These are phyloP conservation scores for Oreonectes daqikongensis DNA, from an alignment of 2,797 vertebrate species.

Conservation along the genomic window DNA sequence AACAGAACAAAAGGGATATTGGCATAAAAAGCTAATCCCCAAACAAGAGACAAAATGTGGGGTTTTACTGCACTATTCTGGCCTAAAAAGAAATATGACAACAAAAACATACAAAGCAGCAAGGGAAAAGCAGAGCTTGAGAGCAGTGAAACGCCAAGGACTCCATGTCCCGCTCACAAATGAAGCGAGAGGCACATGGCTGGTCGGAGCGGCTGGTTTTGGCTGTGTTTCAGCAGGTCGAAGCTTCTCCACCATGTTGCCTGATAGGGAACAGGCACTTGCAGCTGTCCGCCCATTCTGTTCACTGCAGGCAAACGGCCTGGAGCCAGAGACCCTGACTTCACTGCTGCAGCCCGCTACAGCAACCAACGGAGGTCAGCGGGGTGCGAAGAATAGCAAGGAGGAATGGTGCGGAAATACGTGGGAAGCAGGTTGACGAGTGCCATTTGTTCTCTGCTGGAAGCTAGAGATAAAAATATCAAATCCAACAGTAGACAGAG, in stretches of 20 bases:
- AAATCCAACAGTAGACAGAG: conserved; percentile 38
- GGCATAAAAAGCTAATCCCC: conserved; percentile 36
- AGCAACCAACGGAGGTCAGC: not conserved
- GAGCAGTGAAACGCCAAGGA: conserved; percentile 22
- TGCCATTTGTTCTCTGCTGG: conserved; percentile 55
- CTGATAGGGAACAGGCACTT: conserved; percentile 60
- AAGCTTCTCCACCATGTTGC: conserved; percentile 52
- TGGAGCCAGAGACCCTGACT: conserved; percentile 39
- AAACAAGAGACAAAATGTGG: conserved; percentile 52
- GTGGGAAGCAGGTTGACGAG: conserved; percentile 14
- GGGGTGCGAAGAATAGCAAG: conserved; percentile 24
- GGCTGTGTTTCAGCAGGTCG: conserved; percentile 59
- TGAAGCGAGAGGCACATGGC: conserved; percentile 47
- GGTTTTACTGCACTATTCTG: conserved; percentile 10
- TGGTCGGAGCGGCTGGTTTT: conserved; percentile 29
- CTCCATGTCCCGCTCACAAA: conserved; percentile 20
- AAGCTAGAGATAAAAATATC: conserved; percentile 42
- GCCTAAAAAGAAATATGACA: not conserved
- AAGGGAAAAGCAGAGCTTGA: conserved; percentile 3
- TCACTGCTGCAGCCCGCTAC: conserved; percentile 34
- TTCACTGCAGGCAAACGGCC: conserved; percentile 58
- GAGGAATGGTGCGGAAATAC: conserved; percentile 20
- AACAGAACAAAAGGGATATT: conserved; percentile 54
- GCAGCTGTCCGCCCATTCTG: conserved; percentile 72
- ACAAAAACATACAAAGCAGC: not conserved